These are phyloP conservation scores for Toxonevra muliebris DNA, from an alignment of 2,888 invertebrate genomes.

Conservation along the genomic window DNA sequence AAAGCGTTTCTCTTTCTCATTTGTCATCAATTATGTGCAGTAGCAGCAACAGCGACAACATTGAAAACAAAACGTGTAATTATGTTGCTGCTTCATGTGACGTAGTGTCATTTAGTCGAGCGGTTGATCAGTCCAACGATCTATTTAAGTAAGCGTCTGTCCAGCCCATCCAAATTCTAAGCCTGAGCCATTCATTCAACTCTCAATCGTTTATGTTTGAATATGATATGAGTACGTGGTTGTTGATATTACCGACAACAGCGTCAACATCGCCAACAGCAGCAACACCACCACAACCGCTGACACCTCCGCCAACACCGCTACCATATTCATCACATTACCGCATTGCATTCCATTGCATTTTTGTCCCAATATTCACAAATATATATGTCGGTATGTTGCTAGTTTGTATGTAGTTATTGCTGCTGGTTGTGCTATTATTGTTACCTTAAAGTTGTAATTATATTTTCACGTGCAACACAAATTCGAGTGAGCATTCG, in stretches of 20 bases:
- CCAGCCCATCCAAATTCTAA: neutral
- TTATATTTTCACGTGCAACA: constrained; percentile 31
- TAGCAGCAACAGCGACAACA: neutral
- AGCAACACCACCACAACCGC: neutral
- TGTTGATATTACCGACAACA: too few species aligned
- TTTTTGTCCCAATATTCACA: neutral
- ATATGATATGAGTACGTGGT: neutral
- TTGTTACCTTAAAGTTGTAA: constrained; percentile 14
- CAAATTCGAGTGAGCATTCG: constrained; percentile 34
- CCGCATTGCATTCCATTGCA: constrained; percentile 6
- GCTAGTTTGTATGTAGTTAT: neutral
- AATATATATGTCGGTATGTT: neutral
- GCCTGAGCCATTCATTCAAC: constrained; percentile 11
- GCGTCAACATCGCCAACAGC: constrained; percentile 8
- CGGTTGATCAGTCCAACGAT: neutral
- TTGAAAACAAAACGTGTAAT: constrained; percentile 54
- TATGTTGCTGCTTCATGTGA: constrained; percentile 57
- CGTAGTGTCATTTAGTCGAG: constrained; percentile 24
- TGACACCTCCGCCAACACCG: neutral
- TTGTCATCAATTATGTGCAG: constrained; percentile 47
- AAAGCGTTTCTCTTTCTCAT: constrained; percentile 19
- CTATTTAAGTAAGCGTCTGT: neutral
- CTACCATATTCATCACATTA: neutral
- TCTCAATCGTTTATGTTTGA: constrained; percentile 19
- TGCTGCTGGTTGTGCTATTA: neutral